A percentile compares a stretch with the other conserved stretches of the same genome.
Conservation (phyloP, 2,797 vertebrate species). For the Corythornis leucogaster region DNA sequence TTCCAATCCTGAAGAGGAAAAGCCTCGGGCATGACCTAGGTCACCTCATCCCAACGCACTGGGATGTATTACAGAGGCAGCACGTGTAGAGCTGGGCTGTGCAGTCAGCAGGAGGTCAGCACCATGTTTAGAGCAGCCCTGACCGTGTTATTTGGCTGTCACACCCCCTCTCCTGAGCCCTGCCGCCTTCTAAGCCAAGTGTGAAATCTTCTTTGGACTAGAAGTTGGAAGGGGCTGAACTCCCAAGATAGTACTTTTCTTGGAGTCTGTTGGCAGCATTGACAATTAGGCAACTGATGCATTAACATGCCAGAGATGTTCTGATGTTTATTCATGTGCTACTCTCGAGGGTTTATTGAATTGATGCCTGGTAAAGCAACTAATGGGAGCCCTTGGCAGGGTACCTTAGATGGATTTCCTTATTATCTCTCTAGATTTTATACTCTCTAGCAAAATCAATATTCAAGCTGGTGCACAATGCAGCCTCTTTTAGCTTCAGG, state of each 20-base stretch:
- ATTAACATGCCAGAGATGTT: conserved; percentile 37
- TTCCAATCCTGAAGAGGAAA: neutral
- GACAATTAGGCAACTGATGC: conserved; percentile 36
- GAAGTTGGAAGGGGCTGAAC: neutral
- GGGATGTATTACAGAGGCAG: neutral
- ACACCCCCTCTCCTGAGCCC: neutral
- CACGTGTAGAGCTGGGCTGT: rapidly evolving
- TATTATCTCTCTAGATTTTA: conserved; percentile 49
- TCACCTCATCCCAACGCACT: rapidly evolving
- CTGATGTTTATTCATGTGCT: conserved; percentile 44
- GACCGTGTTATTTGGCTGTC: neutral
- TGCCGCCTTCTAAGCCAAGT: neutral
- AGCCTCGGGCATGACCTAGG: neutral
- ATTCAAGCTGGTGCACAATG: conserved; percentile 25
- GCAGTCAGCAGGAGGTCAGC: neutral
- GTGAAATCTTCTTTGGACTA: neutral
- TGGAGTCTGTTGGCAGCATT: conserved; percentile 11
- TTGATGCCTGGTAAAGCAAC: conserved; percentile 28
- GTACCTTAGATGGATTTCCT: conserved; percentile 47
- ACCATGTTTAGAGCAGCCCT: neutral
- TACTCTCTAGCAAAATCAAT: conserved; percentile 49
- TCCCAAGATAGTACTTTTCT: neutral
- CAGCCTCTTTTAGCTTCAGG: conserved; percentile 13
- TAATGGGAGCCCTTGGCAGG: conserved; percentile 50
- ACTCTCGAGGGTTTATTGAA: conserved; percentile 43